These are phyloP conservation scores for Phrynosoma platyrhinos DNA, from an alignment of 2,113 vertebrate genomes.

Conservation along the genomic window DNA sequence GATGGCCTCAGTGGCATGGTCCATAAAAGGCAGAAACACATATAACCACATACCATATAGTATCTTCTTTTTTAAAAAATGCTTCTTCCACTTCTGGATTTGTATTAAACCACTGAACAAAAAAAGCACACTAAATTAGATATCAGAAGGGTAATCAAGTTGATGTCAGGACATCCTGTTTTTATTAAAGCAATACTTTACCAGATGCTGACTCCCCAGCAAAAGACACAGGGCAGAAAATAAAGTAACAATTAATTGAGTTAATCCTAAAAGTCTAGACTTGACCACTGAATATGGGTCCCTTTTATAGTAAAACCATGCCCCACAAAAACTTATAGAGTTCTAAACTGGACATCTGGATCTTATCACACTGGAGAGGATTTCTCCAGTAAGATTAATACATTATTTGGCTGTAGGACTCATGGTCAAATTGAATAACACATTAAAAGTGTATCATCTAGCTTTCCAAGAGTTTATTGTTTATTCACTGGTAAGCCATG, in stretches of 20 bases:
- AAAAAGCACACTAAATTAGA: neutral
- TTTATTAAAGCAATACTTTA: constrained; percentile 13
- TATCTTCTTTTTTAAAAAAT: neutral
- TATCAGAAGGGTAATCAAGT: neutral
- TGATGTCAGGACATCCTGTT: neutral
- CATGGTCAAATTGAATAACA: neutral
- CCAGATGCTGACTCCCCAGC: neutral
- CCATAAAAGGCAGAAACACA: neutral
- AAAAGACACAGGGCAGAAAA: neutral
- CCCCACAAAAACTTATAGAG: neutral
- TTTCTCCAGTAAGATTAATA: neutral
- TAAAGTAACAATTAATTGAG: neutral
- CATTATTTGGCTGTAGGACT: neutral
- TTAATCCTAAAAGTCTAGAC: neutral
- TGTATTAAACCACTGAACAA: neutral
- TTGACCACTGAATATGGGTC: neutral
- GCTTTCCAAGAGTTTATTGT: neutral
- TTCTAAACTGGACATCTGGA: neutral
- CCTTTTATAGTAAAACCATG: neutral
- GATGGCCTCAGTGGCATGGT: neutral
- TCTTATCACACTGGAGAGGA: neutral
- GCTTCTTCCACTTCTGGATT: neutral
- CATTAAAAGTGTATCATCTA: neutral
- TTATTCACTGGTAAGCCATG: neutral
- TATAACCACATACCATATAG: neutral